Conservation (phyloP, 2,797 vertebrate genomes). For the Tinamus major region DNA sequence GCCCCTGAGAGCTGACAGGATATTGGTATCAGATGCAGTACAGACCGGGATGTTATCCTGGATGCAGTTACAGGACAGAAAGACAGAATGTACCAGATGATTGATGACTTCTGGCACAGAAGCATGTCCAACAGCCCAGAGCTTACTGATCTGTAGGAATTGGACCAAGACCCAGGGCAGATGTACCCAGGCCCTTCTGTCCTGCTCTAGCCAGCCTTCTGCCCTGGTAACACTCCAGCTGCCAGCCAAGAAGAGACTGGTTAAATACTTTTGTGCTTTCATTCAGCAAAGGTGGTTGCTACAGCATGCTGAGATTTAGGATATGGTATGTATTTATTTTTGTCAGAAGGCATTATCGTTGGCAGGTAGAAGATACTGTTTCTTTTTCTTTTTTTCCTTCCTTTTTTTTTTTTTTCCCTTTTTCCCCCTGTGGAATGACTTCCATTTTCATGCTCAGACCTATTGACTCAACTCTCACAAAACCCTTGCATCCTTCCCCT, state of each 20-base stretch:
- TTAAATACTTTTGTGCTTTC: neutral
- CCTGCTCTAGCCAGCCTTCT: neutral
- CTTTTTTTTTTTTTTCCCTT: neutral
- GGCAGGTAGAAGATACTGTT: neutral
- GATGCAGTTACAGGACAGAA: neutral
- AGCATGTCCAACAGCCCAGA: neutral
- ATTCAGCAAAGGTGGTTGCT: neutral
- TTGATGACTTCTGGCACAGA: neutral
- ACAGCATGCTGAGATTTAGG: neutral
- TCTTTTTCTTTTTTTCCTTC: neutral
- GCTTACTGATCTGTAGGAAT: neutral
- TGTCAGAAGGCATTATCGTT: neutral
- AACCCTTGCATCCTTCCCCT: neutral
- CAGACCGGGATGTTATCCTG: neutral
- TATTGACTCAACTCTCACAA: neutral
- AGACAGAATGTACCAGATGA: neutral
- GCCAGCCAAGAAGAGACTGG: neutral
- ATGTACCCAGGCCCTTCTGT: neutral
- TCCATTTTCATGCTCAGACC: neutral
- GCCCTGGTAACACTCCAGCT: neutral
- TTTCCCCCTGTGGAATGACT: fast-evolving
- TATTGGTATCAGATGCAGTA: neutral
- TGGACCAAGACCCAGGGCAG: fast-evolving
- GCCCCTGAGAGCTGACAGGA: neutral
- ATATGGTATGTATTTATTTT: neutral